Evolutionary conservation across 1,140 invertebrate genomes (phyloP), one percentile per base, ranked within the genome.

Genomic region (Drosophila arawakana): DNA sequence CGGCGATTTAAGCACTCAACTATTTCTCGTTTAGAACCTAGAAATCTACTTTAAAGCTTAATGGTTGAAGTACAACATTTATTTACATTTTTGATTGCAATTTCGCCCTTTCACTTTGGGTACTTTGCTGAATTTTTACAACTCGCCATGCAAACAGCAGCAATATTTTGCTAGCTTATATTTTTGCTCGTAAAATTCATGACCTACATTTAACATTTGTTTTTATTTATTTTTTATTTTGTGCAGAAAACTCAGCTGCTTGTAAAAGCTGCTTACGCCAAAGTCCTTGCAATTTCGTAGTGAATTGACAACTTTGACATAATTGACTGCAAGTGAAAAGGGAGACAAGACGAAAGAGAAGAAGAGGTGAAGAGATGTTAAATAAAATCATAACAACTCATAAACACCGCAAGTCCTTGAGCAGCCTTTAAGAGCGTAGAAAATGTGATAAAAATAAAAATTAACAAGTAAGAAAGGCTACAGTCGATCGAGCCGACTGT

Each of bases 231-330:
- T 85, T 76, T 73, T 25, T 63, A 37, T 62, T 55, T 65, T 69
- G 54, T 52, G 59, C 58, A 69, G 44, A 5, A 39, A 67, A 44
- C 52, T 10, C 25, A 35, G 49, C 49, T 57, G 47, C 46, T 67
- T 37, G 39, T 47, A 73, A 78, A 85, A 85, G 77, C 80, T 50
- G 80, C 84, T 89, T 76, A 79, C 72, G 59, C 72, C 49, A 72
- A 76, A 79, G 75, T 69, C 78, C 71, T 54, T 71, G 74, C 61
- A 84, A 81, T 89, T 83, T 76, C 52, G 63, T 71, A 52, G 47
- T 76, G 80, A 84, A 89, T 89, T 84, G 84, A 89, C 84, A 89
- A 89, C 84, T 89, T 89, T 89, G 84, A 89, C 84, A 89, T 89
- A 89, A 89, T 89, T 89, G 84, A 89, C 84, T 89, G 84, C 84